A percentile compares a stretch with the other conserved stretches of the same genome.
Conservation (phyloP, 2,888 invertebrate genomes). For the Notodonta dromedarius region DNA sequence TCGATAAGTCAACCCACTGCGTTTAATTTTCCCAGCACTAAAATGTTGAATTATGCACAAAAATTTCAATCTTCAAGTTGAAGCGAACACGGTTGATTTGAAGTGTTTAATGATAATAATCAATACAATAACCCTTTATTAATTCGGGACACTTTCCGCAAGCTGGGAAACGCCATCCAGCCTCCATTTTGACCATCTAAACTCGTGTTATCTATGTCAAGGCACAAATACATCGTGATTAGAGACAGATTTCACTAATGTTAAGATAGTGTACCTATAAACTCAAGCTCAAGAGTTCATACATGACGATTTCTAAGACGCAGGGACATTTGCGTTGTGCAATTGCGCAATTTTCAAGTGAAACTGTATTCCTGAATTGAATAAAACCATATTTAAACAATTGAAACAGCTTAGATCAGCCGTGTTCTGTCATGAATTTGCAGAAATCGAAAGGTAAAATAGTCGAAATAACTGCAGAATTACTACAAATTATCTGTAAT, state of each 20-base stretch:
- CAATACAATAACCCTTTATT: not conserved
- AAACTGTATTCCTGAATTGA: not conserved
- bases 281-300: not conserved
- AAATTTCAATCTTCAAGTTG: not conserved
- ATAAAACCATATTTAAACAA: not conserved
- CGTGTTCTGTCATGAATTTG: not conserved
- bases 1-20: constrained; percentile 62
- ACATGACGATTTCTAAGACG: too few relatives aligned
- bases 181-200: too few relatives aligned
- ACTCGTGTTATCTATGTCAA: too few relatives aligned
- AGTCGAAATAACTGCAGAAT: too few relatives aligned
- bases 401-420: not conserved
- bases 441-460: constrained; percentile 1
- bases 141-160: too few relatives aligned
- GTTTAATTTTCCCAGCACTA: constrained; percentile 45
- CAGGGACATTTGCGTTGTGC: not conserved
- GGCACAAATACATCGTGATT: too few relatives aligned
- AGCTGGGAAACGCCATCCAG: too few relatives aligned
- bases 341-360: not conserved
- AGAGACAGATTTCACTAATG: not conserved
- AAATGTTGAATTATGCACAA: constrained; percentile 5
- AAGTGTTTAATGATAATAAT: not conserved
- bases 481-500: too few relatives aligned
- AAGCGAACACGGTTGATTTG: not conserved
- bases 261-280: not conserved